Percentiles rank a stretch among this genome's conserved stretches.
phyloP scores from a whole-genome alignment of 2,113 vertebrate species.

The Pelmatolapia mariae region DNA sequence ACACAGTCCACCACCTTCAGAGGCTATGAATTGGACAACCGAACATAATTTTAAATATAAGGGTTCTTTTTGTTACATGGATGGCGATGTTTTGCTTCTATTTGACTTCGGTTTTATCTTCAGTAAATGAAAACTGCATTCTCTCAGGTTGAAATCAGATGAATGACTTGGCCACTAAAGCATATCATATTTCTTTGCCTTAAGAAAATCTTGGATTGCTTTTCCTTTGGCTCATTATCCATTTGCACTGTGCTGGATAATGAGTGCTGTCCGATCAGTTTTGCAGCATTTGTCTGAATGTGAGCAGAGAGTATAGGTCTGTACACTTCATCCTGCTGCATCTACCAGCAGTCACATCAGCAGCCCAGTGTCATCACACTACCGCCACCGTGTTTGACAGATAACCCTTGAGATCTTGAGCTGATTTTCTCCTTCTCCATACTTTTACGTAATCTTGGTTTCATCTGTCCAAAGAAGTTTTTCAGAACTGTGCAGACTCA shows the following conservation, averaged over 20 bases:
- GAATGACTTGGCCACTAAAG: neutral
- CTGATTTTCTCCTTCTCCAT: neutral
- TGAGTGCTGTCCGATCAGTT: neutral
- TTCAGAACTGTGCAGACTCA: neutral
- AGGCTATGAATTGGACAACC: neutral
- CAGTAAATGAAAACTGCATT: accelerated
- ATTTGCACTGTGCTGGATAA: neutral
- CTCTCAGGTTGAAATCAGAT: neutral
- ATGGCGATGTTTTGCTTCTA: neutral
- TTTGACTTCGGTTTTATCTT: neutral
- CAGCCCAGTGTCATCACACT: neutral
- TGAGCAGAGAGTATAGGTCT: neutral
- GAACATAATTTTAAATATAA: neutral
- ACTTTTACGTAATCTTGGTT: neutral
- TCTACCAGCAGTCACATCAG: neutral
- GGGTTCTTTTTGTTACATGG: neutral
- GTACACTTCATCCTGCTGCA: neutral
- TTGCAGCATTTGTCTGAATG: neutral
- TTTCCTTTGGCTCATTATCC: neutral
- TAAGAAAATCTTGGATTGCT: neutral
- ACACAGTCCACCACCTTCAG: neutral
- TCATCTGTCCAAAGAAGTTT: neutral
- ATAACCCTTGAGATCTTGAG: neutral
- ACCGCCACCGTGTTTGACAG: accelerated
- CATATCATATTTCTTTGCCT: neutral